Conservation (phyloP, 2,888 invertebrate species). For the Trichacis sp. region DNA sequence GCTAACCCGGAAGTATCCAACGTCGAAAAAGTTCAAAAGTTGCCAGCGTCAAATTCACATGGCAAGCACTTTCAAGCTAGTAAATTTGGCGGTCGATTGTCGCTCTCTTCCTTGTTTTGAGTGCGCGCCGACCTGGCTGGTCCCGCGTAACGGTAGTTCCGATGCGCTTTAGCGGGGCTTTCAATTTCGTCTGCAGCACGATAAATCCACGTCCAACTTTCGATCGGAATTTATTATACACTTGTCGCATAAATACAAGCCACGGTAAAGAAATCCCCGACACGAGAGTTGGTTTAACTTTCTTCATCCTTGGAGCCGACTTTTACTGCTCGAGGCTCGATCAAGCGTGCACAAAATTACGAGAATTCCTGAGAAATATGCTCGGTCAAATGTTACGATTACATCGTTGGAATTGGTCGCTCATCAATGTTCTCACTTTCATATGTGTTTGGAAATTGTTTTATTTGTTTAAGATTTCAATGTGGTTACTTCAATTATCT, state of each 20-base stretch:
- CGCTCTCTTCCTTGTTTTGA: slow-evolving; percentile 33
- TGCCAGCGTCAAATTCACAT: slow-evolving; percentile 46
- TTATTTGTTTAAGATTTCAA: too few species aligned
- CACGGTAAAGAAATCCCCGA: slow-evolving; percentile 32
- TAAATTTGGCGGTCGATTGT: slow-evolving; percentile 38
- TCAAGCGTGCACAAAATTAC: background rate
- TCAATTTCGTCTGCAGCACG: slow-evolving; percentile 37
- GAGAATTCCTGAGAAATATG: too few species aligned
- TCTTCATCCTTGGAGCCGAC: slow-evolving; percentile 9
- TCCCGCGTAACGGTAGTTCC: slow-evolving; percentile 34
- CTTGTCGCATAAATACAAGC: slow-evolving; percentile 41
- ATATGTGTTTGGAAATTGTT: too few species aligned
- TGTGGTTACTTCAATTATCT: too few species aligned
- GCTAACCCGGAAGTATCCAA: slow-evolving; percentile 25
- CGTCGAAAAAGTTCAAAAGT: slow-evolving; percentile 45
- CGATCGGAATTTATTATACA: slow-evolving; percentile 42
- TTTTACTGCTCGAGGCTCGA: background rate
- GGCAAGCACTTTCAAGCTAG: slow-evolving; percentile 38
- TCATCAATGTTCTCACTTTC: too few species aligned
- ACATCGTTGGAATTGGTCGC: too few species aligned
- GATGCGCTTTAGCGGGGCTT: slow-evolving; percentile 35
- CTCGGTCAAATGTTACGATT: too few species aligned
- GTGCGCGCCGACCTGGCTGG: slow-evolving; percentile 28
- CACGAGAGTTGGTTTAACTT: slow-evolving; percentile 35
- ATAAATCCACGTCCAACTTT: slow-evolving; percentile 40